Base-by-base conservation (phyloP, 2,113 vertebrate genomes). In the Tichodroma muraria region DNA sequence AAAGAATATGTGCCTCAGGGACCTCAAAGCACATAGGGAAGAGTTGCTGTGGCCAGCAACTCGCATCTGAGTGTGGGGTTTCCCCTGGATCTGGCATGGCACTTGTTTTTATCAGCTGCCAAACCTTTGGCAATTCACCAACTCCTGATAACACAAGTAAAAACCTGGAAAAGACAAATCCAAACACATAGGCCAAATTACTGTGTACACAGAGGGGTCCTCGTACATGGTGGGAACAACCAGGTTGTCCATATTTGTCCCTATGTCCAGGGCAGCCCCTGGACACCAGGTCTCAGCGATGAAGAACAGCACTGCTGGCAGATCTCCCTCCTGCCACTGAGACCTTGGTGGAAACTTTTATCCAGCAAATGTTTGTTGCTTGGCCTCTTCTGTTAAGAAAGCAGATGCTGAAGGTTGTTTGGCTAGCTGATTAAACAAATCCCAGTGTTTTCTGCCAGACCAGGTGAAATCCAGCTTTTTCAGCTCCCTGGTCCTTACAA, bases 351-450 rank as follows among this genome's bases (percentile, higher is more conserved):
- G 83, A 92, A 94, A 78, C 5, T 94, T 85, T 83, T 63, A 73
- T 52, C 52, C 59, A 37, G 76, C 17, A 54, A 78, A 33, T 31
- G 15, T 80, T 88, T 84, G 64, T 56, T 86, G 37, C 56, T 90
- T 72, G 56, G 80, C 85, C 72, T 93, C 60, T 63, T 78, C 47
- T 50, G 23, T 45, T 80, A 56, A 47, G 35, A 60, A 38, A 90
- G 54, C 76, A 92, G 83, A 85, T 88, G 83, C 76, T 71, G 52
- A 64, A 92, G 12, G 47, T 88, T 95, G 80, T 93, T 96, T 92
- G 90, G 69, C 40, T 94, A 96, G 95, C 82, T 95, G 90, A 31
- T 80, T 56, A 92, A 96, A 95, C 57, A 95, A 94, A 90, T 42
- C 49, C 24, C 56, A 52, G 60, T 1, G 4, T 47, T 89, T 80